Evolutionary conservation across 2,888 invertebrate species (phyloP), one percentile per base, ranked within the genome.

Genomic region (Athalia circularis): DNA sequence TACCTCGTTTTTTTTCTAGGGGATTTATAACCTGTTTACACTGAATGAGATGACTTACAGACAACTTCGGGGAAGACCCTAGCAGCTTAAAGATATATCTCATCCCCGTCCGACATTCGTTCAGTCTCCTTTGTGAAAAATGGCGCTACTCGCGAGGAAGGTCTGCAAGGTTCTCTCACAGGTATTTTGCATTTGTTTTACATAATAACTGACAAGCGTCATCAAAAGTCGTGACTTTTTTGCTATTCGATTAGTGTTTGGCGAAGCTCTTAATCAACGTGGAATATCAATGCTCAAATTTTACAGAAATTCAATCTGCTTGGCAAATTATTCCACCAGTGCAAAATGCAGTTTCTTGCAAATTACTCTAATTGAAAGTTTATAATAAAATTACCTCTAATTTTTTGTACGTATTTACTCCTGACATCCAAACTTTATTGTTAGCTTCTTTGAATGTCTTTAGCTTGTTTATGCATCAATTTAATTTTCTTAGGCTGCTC

Each of bases 141-240:
- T 89, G 89, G 88, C 89, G 85, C 83, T 89, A 74, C 82, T 89
- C 68, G 85, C 84, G 75, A 86, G 86, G 80, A 89, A 87, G 80
- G 81, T 87, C 80, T 87, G 85, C 83, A 88, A 86, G 80, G 83
- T 84, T 76, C 79, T 88, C 65, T 83, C 87, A 15, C 89, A 88
- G 88, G 89, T 89, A 87, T 57, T 61, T 52, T 29, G 29, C n/a
- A 61, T 15, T 75, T 64, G 48, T 64, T 75, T 62, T 75, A 62
- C 62, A 75, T 64, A 64, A 75, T 50, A 62, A 45, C 62, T 75
- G 64, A 75, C 64, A 75, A 72, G 47, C 59, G 9, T 59, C 8
- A 47, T 8, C 59, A 6, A 15, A 72, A 29, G 47, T 59, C 8
- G 47, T 47, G 11, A 3, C 11, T 45, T 13, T 45, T 8, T 11